Base-by-base conservation (phyloP, 2,797 vertebrate genomes). In the Sardinella longiceps region DNA sequence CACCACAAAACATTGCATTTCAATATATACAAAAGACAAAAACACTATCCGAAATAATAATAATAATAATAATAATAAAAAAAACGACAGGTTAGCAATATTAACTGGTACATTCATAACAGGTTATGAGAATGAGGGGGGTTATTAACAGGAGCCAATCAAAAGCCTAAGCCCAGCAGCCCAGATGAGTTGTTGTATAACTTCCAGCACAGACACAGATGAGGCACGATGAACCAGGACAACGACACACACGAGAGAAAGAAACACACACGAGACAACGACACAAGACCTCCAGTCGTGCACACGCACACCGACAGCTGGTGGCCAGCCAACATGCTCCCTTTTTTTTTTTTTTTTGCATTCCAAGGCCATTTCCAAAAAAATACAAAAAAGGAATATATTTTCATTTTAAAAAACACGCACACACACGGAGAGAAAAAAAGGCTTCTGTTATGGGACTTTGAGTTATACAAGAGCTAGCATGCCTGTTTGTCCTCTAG, bases 311-410 rank as follows among this genome's bases (percentile, higher is more conserved):
- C 84, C 81, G 85, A 84, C 70, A 53, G 37, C 48, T 20, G 51
- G 25, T 33, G 63, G 81, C 20, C 33, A 82, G 46, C 56, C 84
- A 85, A 90, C 95, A 95, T 94, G 94, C 93, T 89, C 87, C 88
- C 91, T 91, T 48, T 45, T 94, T 39, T 94, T 95, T 87, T 91
- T 91, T 48, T 45, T 94, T 39, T 94, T 95, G 93, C 93, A 95
- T 95, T 95, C 94, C 94, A 95, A 95, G 82, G 94, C 95, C 95
- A 96, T 96, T 95, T 92, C 86, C 88, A 87, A 92, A 93, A 74
- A 77, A 37, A 70, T 5, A 5, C 11, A 15, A 12, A 37, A 23
- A 63, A 23, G 4, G 25, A 30, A 70, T 70, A 2, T 70, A 23
- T 43, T 23, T 83, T 84, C 39, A 84, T 88, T 51, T 50, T 83